These are phyloP conservation scores for Drosophila yakuba DNA, from an alignment of 1,140 invertebrate genomes.

Conservation along the genomic window DNA sequence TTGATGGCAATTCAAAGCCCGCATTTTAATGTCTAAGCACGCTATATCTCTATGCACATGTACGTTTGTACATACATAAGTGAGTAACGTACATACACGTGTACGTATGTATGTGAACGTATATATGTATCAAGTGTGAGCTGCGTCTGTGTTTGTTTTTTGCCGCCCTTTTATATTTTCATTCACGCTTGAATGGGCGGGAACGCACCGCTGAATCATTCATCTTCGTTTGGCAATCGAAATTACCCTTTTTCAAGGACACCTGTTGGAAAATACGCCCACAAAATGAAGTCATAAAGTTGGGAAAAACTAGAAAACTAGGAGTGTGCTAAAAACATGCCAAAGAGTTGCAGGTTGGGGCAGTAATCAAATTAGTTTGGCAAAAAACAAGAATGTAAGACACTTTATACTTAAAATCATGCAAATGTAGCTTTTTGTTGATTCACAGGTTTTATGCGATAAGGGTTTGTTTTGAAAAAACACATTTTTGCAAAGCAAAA, in stretches of 20 bases:
- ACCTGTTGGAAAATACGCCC: constrained; percentile 25
- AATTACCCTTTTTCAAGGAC: not conserved
- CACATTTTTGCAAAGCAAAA: not conserved
- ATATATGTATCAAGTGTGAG: not conserved
- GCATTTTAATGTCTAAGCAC: constrained; percentile 38
- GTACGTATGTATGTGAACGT: not conserved
- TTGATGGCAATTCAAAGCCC: constrained; percentile 25
- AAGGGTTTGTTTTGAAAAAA: too few relatives aligned
- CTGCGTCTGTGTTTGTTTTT: constrained; percentile 27
- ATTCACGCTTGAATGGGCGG: constrained; percentile 8
- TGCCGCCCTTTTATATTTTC: constrained; percentile 38
- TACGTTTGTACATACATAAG: not conserved
- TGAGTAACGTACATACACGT: too few relatives aligned
- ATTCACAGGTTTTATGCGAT: too few relatives aligned
- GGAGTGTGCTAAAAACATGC: not conserved
- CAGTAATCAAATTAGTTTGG: not conserved
- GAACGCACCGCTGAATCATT: constrained; percentile 18
- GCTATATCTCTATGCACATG: constrained; percentile 1
- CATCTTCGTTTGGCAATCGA: not conserved
- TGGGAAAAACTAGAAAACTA: too few relatives aligned
- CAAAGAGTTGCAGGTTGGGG: too few relatives aligned
- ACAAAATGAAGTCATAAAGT: not conserved
- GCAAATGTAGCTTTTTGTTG: not conserved
- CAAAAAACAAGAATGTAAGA: not conserved
- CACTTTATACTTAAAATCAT: too few relatives aligned